Base-by-base conservation (phyloP, 2,888 invertebrate genomes). In the Brachypalpus laphriformis region DNA sequence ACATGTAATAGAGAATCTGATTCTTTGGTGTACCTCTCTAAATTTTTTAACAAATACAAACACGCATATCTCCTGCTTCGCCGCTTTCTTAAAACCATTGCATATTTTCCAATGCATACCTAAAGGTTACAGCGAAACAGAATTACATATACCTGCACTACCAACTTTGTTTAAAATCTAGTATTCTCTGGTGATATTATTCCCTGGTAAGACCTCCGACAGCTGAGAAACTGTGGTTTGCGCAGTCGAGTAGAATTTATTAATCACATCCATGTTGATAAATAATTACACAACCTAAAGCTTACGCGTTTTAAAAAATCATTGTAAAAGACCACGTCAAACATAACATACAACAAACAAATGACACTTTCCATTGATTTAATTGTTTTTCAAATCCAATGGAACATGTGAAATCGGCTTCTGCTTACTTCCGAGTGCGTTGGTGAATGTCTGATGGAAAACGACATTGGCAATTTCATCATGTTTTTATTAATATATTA, bases 51-150 rank as follows among this genome's bases (percentile, higher is more conserved):
- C 99, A 90, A 99, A 97, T 0, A 99, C 96, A 93, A 99, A 99
- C 89, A 99, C 96, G 3, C 98, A 96, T 0, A 98, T 98, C 90
- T 97, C 97, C 93, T 99, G 98, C 91, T 97, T 97, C 0, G 98
- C 99, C 3, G 97, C 96, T 90, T 97, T 97, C 91, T 99, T 99
- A 88, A 94, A 95, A 0, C 98, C 99, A 90, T 95, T 96, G 92
- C 97, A 99, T 28, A 99, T 95, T 93, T 98, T 99, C 99, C 99
- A 99, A 88, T 97, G 91, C 14, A 98, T 92, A 68, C 97, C 97
- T 95, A 9, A 34, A 18, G 5, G 2, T 40, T 6, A 25, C n/a
- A 28, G 11, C 11, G 47, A 2, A 14, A 16, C 28, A 8, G 3
- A 14, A 14, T 28, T 81, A 90, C 91, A 90, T 45, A 89, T 88